Evolutionary conservation across 2,888 invertebrate genomes (phyloP).

Genomic region (Rhagonycha lutea): DNA sequence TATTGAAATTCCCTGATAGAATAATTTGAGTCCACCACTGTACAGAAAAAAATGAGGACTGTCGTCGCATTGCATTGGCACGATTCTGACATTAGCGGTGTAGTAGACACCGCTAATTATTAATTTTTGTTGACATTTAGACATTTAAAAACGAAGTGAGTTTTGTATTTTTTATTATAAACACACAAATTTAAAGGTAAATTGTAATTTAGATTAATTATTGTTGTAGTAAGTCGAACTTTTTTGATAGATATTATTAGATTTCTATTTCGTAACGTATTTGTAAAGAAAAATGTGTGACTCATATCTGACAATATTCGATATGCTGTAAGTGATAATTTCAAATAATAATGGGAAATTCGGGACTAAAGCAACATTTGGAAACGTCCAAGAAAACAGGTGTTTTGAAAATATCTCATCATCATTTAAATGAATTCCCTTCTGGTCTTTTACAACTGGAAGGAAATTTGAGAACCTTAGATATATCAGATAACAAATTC

Average conservation of each 20-base stretch:
- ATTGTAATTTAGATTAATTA: not conserved
- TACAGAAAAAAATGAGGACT: not conserved
- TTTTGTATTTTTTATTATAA: not conserved
- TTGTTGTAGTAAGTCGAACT: not conserved
- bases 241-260: not conserved
- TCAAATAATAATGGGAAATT: conserved; percentile 77
- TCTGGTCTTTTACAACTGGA: conserved; percentile 68
- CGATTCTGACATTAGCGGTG: not conserved
- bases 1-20: not conserved
- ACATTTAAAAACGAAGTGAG: conserved; percentile 9
- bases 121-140: conserved; percentile 6
- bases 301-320: not conserved
- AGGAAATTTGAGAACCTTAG: conserved; percentile 80
- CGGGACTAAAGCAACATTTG: conserved; percentile 86
- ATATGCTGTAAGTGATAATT: not conserved
- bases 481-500: conserved; percentile 91
- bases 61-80: not conserved
- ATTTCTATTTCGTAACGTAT: not conserved
- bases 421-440: conserved; percentile 81
- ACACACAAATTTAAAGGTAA: not conserved
- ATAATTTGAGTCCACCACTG: not conserved
- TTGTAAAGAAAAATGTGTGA: not conserved
- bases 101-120: not conserved
- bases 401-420: conserved; percentile 83
- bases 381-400: conserved; percentile 96